Conservation (phyloP, 2,113 vertebrate species). For the Alosa alosa region DNA sequence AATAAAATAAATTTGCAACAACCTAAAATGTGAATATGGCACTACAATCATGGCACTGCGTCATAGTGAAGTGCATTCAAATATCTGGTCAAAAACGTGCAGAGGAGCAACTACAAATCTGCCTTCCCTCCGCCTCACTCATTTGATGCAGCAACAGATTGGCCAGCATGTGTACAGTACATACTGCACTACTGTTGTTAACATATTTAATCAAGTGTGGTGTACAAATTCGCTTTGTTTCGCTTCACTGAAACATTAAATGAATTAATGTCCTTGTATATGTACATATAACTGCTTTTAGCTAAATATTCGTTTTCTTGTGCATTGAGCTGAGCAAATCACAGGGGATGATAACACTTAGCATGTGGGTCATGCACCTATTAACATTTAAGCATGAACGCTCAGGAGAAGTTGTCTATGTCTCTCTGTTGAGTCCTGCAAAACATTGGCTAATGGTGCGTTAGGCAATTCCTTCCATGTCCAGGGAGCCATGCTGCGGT, state of each 20-base stretch:
- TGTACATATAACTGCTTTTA: not conserved
- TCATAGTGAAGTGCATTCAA: not conserved
- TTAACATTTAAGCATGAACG: not conserved
- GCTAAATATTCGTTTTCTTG: not conserved
- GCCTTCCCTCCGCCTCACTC: conserved; percentile 8
- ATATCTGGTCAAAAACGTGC: not conserved
- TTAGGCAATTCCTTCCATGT: not conserved
- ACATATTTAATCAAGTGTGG: not conserved
- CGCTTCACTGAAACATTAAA: not conserved
- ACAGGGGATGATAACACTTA: not conserved
- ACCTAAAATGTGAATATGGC: too few relatives aligned
- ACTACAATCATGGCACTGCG: not conserved
- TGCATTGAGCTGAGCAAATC: not conserved
- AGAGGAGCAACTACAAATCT: not conserved
- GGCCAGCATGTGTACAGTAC: not conserved
- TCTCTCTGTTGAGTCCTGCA: not conserved
- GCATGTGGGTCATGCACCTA: not conserved
- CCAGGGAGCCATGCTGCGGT: not conserved
- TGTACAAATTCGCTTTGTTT: not conserved
- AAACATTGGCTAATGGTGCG: not conserved
- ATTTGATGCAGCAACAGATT: not conserved
- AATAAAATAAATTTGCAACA: too few relatives aligned
- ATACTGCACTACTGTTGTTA: not conserved
- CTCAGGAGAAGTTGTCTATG: not conserved
- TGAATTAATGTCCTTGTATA: not conserved